phyloP scores from a whole-genome alignment of 2,797 vertebrate species.

The Sciaenops ocellatus region DNA sequence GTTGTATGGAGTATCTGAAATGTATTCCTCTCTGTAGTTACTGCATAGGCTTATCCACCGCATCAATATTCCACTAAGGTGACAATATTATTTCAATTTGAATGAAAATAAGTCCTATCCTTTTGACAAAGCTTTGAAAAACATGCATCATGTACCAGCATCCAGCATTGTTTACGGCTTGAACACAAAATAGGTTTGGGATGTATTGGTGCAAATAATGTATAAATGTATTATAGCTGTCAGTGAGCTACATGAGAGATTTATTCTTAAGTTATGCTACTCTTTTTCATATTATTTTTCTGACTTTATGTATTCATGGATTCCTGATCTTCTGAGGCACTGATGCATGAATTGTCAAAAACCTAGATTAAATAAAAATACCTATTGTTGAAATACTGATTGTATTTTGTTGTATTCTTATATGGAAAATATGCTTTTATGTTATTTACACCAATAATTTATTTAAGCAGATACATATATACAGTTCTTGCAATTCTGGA shows the following conservation, averaged over 20 bases:
- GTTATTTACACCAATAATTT: slow-evolving; percentile 54
- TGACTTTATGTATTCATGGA: slow-evolving; percentile 80
- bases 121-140: slow-evolving; percentile 91
- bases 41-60: slow-evolving; percentile 74
- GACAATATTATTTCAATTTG: slow-evolving; percentile 91
- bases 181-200: slow-evolving; percentile 82
- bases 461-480: slow-evolving; percentile 45
- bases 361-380: slow-evolving; percentile 61
- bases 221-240: slow-evolving; percentile 87
- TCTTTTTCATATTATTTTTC: slow-evolving; percentile 76
- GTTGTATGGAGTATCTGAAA: slow-evolving; percentile 58
- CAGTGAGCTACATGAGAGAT: slow-evolving; percentile 85
- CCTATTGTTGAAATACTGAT: slow-evolving; percentile 55
- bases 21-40: slow-evolving; percentile 52
- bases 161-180: slow-evolving; percentile 80
- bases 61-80: slow-evolving; percentile 89
- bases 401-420: slow-evolving; percentile 49
- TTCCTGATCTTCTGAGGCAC: slow-evolving; percentile 76
- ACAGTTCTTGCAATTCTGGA: slow-evolving; percentile 23
- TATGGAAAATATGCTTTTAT: slow-evolving; percentile 46
- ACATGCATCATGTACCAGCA: slow-evolving; percentile 86
- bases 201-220: slow-evolving; percentile 85
- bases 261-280: slow-evolving; percentile 83
- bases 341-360: slow-evolving; percentile 72
- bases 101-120: slow-evolving; percentile 88